These are phyloP conservation scores for Struthio camelus DNA, from an alignment of 2,113 vertebrate genomes.

Conservation along the genomic window DNA sequence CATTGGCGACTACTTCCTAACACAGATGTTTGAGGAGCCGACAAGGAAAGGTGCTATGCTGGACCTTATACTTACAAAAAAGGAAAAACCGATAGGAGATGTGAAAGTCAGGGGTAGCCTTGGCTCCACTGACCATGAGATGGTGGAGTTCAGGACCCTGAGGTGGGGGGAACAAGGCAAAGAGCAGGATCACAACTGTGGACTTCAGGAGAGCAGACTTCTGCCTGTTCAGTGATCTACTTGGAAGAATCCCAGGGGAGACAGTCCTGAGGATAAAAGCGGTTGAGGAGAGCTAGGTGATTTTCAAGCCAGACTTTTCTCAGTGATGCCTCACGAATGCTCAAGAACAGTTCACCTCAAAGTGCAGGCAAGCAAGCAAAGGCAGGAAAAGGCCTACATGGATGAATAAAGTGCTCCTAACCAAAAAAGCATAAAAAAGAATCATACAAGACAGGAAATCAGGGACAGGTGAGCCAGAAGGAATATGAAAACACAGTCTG, in stretches of 20 bases:
- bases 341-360: background rate
- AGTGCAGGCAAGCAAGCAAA: background rate
- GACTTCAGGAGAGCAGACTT: background rate
- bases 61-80: background rate
- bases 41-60: fast-evolving
- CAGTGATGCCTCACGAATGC: background rate
- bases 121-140: background rate
- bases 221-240: background rate
- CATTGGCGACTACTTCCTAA: background rate
- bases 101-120: background rate
- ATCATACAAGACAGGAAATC: background rate
- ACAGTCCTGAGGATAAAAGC: background rate
- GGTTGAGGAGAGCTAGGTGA: background rate
- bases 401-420: background rate
- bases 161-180: background rate
- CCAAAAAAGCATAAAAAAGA: background rate
- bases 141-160: background rate
- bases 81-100: fast-evolving
- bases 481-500: background rate
- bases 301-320: too few relatives aligned
- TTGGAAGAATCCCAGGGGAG: background rate
- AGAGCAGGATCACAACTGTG: background rate
- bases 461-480: background rate
- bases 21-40: fast-evolving
- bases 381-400: fast-evolving